Evolutionary conservation across 2,888 invertebrate species (phyloP).

Genomic region (Pyrocoelia pectoralis): DNA sequence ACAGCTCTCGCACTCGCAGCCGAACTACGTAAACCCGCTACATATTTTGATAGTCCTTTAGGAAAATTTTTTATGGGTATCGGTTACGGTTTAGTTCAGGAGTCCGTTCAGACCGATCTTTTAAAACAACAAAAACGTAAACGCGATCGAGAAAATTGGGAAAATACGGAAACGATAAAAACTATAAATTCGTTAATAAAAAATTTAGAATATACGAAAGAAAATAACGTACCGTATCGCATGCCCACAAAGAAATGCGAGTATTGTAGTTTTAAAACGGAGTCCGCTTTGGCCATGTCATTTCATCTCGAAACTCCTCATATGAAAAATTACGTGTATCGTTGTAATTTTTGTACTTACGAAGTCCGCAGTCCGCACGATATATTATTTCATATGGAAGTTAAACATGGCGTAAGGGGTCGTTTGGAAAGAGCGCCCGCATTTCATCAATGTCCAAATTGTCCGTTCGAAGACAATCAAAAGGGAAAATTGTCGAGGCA

Average conservation of each 20-base stretch:
- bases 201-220: constrained; percentile 85
- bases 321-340: constrained; percentile 84
- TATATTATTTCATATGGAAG: constrained; percentile 91
- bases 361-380: constrained; percentile 87
- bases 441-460: constrained; percentile 91
- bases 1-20: constrained; percentile 47
- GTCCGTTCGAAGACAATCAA: constrained; percentile 93
- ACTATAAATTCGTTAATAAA: constrained; percentile 84
- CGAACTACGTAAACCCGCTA: constrained; percentile 51
- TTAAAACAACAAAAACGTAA: constrained; percentile 87
- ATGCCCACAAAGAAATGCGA: constrained; percentile 84
- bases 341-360: constrained; percentile 77
- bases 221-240: constrained; percentile 82
- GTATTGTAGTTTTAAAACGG: constrained; percentile 89
- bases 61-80: constrained; percentile 93
- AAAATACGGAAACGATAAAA: constrained; percentile 74
- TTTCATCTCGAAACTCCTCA: constrained; percentile 92
- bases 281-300: constrained; percentile 82
- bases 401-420: constrained; percentile 84
- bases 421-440: constrained; percentile 85
- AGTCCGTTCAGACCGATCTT: constrained; percentile 92
- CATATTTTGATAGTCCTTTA: constrained; percentile 85
- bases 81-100: constrained; percentile 89
- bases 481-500: constrained; percentile 91
- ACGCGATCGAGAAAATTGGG: constrained; percentile 74